Evolutionary conservation across 1,140 invertebrate species (phyloP), one percentile per base, ranked within the genome.

Genomic region (Venturia canescens): DNA sequence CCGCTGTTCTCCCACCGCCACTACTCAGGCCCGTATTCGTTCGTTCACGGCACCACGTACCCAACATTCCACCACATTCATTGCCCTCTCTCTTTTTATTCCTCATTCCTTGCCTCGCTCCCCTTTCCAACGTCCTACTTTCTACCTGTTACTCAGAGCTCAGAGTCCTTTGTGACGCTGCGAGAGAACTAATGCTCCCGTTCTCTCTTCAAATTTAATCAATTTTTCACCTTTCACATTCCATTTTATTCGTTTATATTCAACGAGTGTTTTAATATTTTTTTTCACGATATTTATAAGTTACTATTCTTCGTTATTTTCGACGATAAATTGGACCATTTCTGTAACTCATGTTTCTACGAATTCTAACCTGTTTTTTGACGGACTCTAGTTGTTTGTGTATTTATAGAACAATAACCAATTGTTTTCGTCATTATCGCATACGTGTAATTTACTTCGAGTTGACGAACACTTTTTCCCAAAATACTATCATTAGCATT

Each of bases 111-210:
- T 66, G 6, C 26, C 63, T 23, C 57, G 11, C n/a, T 60, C 60
- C 11, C 21, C 23, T 23, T 63, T 26, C 60, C 31, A 31, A 34
- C 66, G 29, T 27, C 29, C 29, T 48, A 77, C 60, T 66, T 77
- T 77, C 75, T 77, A 66, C 57, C 75, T 63, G 75, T 38, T 77
- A 26, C 66, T 77, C 13, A 50, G 53, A 60, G n/a, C n/a, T 77
- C 5, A 31, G 34, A 66, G 21, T 60, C 57, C 29, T 77, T 77
- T 53, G 27, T 60, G 53, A 21, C 15, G 31, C 34, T 77, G 38
- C 38, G 11, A 23, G 11, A 23, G 29, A 57, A 77, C 38, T 63
- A 29, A 66, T 13, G 15, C 23, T 63, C 60, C 11, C 60, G 21
- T 63, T 63, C 60, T 63, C 60, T 27, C 13, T 63, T 63, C 60